phyloP scores from a whole-genome alignment of 2,113 vertebrate species.

The Craseonycteris thonglongyai region DNA sequence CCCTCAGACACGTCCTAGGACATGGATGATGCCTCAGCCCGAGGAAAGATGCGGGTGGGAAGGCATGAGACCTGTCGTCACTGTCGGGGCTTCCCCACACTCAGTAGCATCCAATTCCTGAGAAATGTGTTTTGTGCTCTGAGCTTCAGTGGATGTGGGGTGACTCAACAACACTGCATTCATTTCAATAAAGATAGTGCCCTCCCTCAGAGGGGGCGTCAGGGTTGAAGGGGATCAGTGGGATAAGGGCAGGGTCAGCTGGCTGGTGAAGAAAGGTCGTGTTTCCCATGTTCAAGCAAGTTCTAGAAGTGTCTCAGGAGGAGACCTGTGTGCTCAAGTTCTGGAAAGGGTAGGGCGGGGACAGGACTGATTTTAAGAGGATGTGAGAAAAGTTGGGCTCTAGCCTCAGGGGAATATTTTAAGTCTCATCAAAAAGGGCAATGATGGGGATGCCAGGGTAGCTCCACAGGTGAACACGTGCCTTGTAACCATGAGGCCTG shows the following conservation, averaged over 20 bases:
- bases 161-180: not conserved
- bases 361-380: not conserved
- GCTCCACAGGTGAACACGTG: no score
- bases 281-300: not conserved
- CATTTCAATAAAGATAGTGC: not conserved
- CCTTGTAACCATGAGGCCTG: no score
- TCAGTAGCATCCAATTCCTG: not conserved
- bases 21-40: not conserved
- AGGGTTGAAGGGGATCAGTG: not conserved
- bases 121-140: not conserved
- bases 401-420: not conserved
- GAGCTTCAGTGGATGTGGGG: not conserved
- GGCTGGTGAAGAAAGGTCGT: not conserved
- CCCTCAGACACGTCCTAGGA: not conserved
- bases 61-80: not conserved
- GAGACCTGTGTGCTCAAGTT: not conserved
- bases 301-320: not conserved
- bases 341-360: not conserved
- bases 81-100: not conserved
- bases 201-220: not conserved
- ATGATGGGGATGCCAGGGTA: no score
- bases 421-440: not conserved
- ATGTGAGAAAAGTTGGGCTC: not conserved
- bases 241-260: not conserved
- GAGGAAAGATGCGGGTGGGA: not conserved